phyloP scores from a whole-genome alignment of 2,888 invertebrate species.

The Drosophila acutilabella region DNA sequence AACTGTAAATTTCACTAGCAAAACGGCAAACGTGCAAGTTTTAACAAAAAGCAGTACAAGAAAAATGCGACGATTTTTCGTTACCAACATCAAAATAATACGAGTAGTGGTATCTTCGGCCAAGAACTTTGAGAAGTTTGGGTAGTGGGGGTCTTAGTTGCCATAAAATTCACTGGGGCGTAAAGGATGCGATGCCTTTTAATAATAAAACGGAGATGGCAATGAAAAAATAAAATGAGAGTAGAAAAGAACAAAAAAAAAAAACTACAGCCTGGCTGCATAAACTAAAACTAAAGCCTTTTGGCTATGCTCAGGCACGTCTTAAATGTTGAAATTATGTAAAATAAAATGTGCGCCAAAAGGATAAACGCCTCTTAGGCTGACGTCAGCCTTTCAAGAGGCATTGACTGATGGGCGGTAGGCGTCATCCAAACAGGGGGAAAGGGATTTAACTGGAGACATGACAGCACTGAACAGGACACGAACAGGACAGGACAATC shows the following conservation, averaged over 20 bases:
- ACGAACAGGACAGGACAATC: constrained; percentile 47
- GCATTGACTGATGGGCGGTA: constrained; percentile 59
- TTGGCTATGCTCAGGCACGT: constrained; percentile 78
- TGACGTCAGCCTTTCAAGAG: constrained; percentile 71
- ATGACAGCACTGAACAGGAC: constrained; percentile 17
- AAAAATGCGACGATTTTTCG: constrained; percentile 37
- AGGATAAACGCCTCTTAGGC: constrained; percentile 61
- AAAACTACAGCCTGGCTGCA: constrained; percentile 62
- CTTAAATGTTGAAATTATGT: constrained; percentile 81
- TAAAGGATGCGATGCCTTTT: constrained; percentile 79
- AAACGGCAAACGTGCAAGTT: constrained; percentile 74
- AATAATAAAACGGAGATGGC: constrained; percentile 54
- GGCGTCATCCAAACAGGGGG: neutral
- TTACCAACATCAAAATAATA: constrained; percentile 25
- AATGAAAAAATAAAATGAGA: neutral
- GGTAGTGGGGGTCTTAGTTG: constrained; percentile 17
- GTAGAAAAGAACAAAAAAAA: constrained; percentile 25
- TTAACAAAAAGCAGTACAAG: constrained; percentile 70
- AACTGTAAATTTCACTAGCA: constrained; percentile 72
- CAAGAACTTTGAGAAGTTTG: constrained; percentile 3
- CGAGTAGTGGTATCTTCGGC: constrained; percentile 12
- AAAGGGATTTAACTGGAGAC: neutral
- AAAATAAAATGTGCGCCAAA: constrained; percentile 78
- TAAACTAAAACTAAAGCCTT: constrained; percentile 80
- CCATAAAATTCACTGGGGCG: constrained; percentile 79